Evolutionary conservation across 23 tunicate genomes (phyloP), one percentile per base, ranked within the genome.

Genomic region (Styela plicata): DNA sequence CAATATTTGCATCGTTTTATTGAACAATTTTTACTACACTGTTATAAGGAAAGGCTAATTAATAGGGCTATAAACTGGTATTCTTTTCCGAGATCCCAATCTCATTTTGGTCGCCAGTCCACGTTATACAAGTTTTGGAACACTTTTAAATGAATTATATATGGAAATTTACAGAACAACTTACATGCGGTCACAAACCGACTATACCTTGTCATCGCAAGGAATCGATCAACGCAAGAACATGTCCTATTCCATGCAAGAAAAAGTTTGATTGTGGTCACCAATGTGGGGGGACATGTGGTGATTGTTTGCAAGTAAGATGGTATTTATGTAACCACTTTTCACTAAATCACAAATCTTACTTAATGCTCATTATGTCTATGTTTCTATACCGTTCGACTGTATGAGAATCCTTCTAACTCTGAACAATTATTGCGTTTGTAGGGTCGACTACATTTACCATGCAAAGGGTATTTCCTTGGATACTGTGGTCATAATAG

Each of bases 401-500:
- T 5, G 13, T 5, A 44, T 44, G 57, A 13, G 13, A 44, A 44
- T 44, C 7, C 57, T 5, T 5, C 57, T 44, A 5, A 13, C 57
- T 5, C 13, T 44, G 10, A 44, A 44, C 13, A 7, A 44, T 44
- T 25, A 65, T 65, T 66, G 16, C 16, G 5, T 66, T 10, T 3
- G 10, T 28, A 91, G 90, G 90, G 90, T 70, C 85, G 92, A 13
- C 73, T 94, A 1, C 98, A 94, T 67, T 84, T 73, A 18, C 69
- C 74, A 33, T 94, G 98, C 70, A 63, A 17, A 68, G 98, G 29
- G 33, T 53, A 31, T 73, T 88, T n/a, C n/a, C n/a, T n/a, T n/a
- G n/a, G n/a, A 2, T 70, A 74, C 27, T 92, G 97, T 70, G 97
- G 97, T 32, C 97, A 92, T 76, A 30, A 63, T 5, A 88, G 94